Evolutionary conservation across 2,888 invertebrate species (phyloP).

Genomic region (Campoletis raptor): DNA sequence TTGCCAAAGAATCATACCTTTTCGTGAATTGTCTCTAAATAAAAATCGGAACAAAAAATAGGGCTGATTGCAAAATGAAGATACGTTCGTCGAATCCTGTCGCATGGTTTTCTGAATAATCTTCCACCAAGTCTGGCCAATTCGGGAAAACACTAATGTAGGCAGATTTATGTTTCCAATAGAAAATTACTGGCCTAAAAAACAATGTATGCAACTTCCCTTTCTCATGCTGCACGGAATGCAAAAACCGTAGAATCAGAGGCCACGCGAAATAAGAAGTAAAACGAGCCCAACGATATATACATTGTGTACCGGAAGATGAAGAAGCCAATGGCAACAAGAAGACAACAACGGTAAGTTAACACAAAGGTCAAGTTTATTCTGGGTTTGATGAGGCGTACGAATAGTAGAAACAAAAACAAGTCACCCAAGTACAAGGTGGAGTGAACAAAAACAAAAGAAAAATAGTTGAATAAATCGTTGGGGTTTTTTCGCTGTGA

Average conservation of each 20-base stretch:
- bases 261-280: slow-evolving; percentile 6
- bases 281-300: slow-evolving; percentile 15
- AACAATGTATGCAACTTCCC: not conserved
- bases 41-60: slow-evolving; percentile 45
- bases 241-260: not conserved
- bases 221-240: not conserved
- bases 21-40: slow-evolving; percentile 33
- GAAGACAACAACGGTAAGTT: slow-evolving; percentile 52
- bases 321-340: slow-evolving; percentile 6
- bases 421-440: slow-evolving; percentile 48
- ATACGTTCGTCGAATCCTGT: slow-evolving; percentile 32
- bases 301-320: not conserved
- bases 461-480: slow-evolving; percentile 81
- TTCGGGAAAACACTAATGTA: not conserved
- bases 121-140: slow-evolving; percentile 31
- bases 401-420: slow-evolving; percentile 65
- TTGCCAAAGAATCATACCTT: slow-evolving; percentile 13
- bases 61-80: slow-evolving; percentile 54
- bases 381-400: slow-evolving; percentile 77
- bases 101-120: slow-evolving; percentile 33
- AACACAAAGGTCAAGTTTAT: slow-evolving; percentile 71
- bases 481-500: slow-evolving; percentile 58
- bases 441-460: slow-evolving; percentile 6
- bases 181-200: slow-evolving; percentile 5
- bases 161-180: not conserved